Percentiles rank a stretch among this genome's conserved stretches.
Conservation (phyloP, 2,113 vertebrate genomes). For the Cathartes aura region DNA sequence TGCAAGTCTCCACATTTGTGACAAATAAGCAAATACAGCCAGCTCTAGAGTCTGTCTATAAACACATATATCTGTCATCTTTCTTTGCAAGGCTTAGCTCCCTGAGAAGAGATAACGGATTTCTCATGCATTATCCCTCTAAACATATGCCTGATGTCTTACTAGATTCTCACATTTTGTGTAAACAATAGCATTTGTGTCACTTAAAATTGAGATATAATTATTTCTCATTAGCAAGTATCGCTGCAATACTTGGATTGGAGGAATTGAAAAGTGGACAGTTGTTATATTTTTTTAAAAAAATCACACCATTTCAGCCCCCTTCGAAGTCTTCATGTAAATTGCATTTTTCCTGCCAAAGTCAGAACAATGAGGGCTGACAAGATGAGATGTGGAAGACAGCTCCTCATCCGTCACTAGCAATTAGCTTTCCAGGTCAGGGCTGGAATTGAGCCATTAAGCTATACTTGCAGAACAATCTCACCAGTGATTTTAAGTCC, state of each 20-base stretch:
- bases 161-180: background rate
- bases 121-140: background rate
- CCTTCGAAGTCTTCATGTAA: background rate
- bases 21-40: constrained; percentile 25
- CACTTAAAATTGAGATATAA: background rate
- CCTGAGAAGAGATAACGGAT: background rate
- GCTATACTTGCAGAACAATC: background rate
- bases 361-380: background rate
- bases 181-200: constrained; percentile 25
- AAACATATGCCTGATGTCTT: constrained; percentile 30
- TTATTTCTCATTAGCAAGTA: constrained; percentile 33
- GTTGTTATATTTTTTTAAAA: background rate
- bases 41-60: background rate
- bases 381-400: background rate
- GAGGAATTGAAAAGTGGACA: background rate
- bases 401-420: background rate
- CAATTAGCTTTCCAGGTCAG: background rate
- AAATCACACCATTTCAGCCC: background rate
- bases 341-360: background rate
- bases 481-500: background rate
- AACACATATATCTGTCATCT: constrained; percentile 33
- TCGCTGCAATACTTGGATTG: background rate
- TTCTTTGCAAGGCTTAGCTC: constrained; percentile 2
- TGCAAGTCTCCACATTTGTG: background rate
- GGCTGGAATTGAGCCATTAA: background rate